Evolutionary conservation across 1,140 invertebrate species (phyloP).

Genomic region (Tribolium castaneum): DNA sequence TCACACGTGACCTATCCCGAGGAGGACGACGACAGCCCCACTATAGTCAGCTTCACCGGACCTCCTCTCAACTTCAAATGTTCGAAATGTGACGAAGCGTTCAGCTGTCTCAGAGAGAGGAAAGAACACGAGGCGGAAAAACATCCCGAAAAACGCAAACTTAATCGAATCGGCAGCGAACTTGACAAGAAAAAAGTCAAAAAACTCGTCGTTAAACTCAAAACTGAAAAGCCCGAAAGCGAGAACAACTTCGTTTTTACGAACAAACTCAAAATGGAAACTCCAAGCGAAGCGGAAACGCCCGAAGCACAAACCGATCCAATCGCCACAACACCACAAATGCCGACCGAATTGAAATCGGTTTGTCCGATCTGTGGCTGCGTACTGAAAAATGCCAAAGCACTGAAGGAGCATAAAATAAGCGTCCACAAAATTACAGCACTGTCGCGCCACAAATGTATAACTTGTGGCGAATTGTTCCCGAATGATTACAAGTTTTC

Average conservation of each 20-base stretch:
- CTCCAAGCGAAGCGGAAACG: slow-evolving; percentile 31
- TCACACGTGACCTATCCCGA: slow-evolving; percentile 12
- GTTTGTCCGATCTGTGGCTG: slow-evolving; percentile 53
- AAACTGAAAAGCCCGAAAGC: slow-evolving; percentile 52
- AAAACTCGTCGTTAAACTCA: slow-evolving; percentile 59
- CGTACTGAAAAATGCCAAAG: slow-evolving; percentile 60
- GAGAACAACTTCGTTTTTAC: slow-evolving; percentile 60
- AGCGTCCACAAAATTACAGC: slow-evolving; percentile 62
- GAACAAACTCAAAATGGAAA: slow-evolving; percentile 59
- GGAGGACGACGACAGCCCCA: slow-evolving; percentile 54
- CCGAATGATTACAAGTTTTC: slow-evolving; percentile 72
- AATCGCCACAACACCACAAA: not conserved
- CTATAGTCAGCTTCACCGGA: slow-evolving; percentile 54
- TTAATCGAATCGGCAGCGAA: slow-evolving; percentile 47
- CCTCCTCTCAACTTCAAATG: slow-evolving; percentile 67
- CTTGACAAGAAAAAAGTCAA: slow-evolving; percentile 57
- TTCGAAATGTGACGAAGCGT: slow-evolving; percentile 70
- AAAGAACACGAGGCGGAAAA: slow-evolving; percentile 70
- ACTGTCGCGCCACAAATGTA: slow-evolving; percentile 64
- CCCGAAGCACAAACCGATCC: slow-evolving; percentile 1
- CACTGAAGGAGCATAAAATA: slow-evolving; percentile 68
- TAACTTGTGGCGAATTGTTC: slow-evolving; percentile 72
- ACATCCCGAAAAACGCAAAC: slow-evolving; percentile 56
- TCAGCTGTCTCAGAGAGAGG: slow-evolving; percentile 74
- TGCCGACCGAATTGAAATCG: slow-evolving; percentile 30